Evolutionary conservation across 2,888 invertebrate species (phyloP), one percentile per base, ranked within the genome.

Genomic region (Scaptomyza reducta): DNA sequence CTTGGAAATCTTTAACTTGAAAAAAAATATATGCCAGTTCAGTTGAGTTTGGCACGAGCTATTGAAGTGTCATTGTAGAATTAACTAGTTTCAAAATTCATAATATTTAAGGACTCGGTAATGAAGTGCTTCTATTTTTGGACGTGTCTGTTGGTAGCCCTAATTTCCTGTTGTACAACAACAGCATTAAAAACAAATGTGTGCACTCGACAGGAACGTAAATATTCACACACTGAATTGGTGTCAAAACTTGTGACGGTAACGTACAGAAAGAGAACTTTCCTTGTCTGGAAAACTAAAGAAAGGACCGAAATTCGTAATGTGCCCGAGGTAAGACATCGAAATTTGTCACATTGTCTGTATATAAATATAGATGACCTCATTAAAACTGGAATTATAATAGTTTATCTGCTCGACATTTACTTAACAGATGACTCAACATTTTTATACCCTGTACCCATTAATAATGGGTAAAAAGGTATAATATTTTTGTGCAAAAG

Each of bases 21-120:
- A 31, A 31, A 2, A 6, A 22, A 6, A 7, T 25, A 5, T 9
- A 10, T 22, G 46, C 9, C 22, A 14, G 50, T 55, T 56, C 68
- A 73, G 78, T 77, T 72, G 18, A 25, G 31, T 25, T 66, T 40
- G 11, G n/a, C 22, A 29, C 35, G 51, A 42, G 41, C n/a, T 38
- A 6, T 18, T 10, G 40, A 14, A 22, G 13, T 51, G 40, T 27
- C 22, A 25, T n/a, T 18, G 1, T 0, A 29, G 10, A 51, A 16
- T 16, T 42, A 10, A 9, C 1, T 5, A 54, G 18, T 2, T 22
- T 54, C 7, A 3, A 44, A 54, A 54, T 14, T 42, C 7, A 11
- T 22, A 22, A 31, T 18, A 25, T 16, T 9, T 0, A 13, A 31
- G 10, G 10, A 7, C 6, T 44, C 7, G 10, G 22, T 3, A 25